phyloP scores from a whole-genome alignment of 2,888 invertebrate species.

The Drosophila anomalata region DNA sequence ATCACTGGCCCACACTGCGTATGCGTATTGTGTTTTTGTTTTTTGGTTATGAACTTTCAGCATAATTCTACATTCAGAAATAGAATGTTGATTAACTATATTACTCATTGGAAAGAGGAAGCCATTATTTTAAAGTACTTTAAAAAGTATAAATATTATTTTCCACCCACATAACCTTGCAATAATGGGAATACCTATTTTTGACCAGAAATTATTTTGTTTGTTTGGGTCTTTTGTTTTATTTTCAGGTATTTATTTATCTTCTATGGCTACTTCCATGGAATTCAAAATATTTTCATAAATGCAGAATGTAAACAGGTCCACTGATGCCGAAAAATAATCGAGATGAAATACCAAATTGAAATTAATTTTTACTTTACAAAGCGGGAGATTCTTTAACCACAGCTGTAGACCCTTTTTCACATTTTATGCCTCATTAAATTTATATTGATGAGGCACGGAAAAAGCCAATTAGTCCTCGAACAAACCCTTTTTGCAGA shows the following conservation, averaged over 20 bases:
- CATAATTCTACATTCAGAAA: too few relatives aligned
- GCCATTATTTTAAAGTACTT: not conserved
- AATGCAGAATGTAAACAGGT: not conserved
- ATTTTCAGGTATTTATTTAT: constrained; percentile 6
- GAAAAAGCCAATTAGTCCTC: constrained; percentile 11
- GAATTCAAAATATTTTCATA: constrained; percentile 1
- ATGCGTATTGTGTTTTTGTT: too few relatives aligned
- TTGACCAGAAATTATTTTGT: not conserved
- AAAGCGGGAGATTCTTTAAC: not conserved
- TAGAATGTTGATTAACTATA: too few relatives aligned
- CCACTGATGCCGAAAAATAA: not conserved
- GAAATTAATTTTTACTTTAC: not conserved
- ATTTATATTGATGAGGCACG: constrained; percentile 11
- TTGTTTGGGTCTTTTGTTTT: constrained; percentile 3
- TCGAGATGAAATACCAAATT: not conserved
- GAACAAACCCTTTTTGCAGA: not conserved
- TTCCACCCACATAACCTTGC: not conserved
- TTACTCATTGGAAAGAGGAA: not conserved
- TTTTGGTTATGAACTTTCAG: too few relatives aligned
- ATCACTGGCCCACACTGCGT: too few relatives aligned
- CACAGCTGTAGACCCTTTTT: constrained; percentile 2
- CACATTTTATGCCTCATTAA: constrained; percentile 10
- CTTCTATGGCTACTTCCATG: not conserved
- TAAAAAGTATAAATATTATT: not conserved
- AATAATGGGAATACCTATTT: not conserved